Evolutionary conservation across 2,888 invertebrate species (phyloP).

Genomic region (Tuberolachnus salignus): DNA sequence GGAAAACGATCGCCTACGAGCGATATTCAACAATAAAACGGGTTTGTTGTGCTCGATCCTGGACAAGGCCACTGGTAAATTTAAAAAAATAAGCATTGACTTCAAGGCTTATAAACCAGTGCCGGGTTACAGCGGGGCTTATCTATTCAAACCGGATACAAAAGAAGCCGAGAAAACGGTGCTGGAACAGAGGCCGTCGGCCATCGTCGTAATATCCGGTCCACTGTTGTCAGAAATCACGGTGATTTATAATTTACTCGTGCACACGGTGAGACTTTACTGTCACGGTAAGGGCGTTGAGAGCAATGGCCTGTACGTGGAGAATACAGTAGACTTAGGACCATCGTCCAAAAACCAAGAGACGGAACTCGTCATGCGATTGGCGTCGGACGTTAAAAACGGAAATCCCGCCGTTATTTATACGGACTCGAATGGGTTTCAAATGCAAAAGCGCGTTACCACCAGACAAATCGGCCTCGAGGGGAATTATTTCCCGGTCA

Average conservation of each 20-base stretch:
- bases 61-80: conserved; percentile 75
- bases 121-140: conserved; percentile 93
- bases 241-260: conserved; percentile 78
- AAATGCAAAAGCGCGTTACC: conserved; percentile 82
- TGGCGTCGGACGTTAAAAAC: conserved; percentile 85
- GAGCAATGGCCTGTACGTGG: conserved; percentile 76
- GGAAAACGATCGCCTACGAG: conserved; percentile 78
- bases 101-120: conserved; percentile 91
- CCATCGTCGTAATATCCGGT: conserved; percentile 83
- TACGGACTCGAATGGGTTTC: conserved; percentile 92
- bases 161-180: conserved; percentile 84
- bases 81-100: conserved; percentile 77
- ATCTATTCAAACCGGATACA: conserved; percentile 91
- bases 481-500: conserved; percentile 96
- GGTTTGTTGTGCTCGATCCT: conserved; percentile 83
- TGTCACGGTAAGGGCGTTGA: conserved; percentile 72
- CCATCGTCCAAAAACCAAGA: conserved; percentile 85
- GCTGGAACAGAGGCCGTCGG: conserved; percentile 72
- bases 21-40: conserved; percentile 80
- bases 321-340: conserved; percentile 83
- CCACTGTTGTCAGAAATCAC: conserved; percentile 83
- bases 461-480: conserved; percentile 83
- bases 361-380: conserved; percentile 89
- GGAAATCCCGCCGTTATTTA: conserved; percentile 82
- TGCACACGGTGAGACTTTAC: conserved; percentile 80